A percentile compares a stretch with the other conserved stretches of the same genome.
These are phyloP conservation scores for Tenthredo amoena DNA, from an alignment of 2,888 invertebrate species.

Conservation along the genomic window DNA sequence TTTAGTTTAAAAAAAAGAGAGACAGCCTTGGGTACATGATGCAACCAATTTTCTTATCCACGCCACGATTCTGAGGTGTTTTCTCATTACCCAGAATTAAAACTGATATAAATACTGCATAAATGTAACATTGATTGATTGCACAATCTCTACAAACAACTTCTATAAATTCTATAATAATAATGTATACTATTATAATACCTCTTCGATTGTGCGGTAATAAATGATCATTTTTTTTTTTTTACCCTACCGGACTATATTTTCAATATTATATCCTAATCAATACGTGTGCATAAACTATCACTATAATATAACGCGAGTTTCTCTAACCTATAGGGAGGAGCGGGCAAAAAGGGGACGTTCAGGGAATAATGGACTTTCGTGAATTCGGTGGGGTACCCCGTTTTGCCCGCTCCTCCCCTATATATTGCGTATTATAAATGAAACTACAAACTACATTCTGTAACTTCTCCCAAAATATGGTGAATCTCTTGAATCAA, in stretches of 20 bases:
- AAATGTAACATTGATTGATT: slow-evolving; percentile 16
- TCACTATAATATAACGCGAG: background rate
- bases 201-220: slow-evolving; percentile 5
- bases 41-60: slow-evolving; percentile 4
- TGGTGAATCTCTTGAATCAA: background rate
- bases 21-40: background rate
- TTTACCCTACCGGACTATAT: slow-evolving; percentile 34
- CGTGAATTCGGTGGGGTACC: no score
- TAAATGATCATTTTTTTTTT: slow-evolving; percentile 12
- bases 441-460: background rate
- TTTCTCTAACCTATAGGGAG: background rate
- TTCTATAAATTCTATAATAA: slow-evolving; percentile 3
- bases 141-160: slow-evolving; percentile 27
- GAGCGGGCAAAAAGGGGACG: no score
- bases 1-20: background rate
- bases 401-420: no score
- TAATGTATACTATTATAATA: slow-evolving; percentile 26
- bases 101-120: background rate
- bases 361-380: no score
- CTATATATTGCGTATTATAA: background rate
- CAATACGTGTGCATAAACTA: slow-evolving; percentile 1
- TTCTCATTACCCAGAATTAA: background rate
- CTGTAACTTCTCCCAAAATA: background rate
- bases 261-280: background rate
- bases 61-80: background rate